Base-by-base conservation (phyloP, 2,113 vertebrate genomes). In the Forbesichthys agassizii region DNA sequence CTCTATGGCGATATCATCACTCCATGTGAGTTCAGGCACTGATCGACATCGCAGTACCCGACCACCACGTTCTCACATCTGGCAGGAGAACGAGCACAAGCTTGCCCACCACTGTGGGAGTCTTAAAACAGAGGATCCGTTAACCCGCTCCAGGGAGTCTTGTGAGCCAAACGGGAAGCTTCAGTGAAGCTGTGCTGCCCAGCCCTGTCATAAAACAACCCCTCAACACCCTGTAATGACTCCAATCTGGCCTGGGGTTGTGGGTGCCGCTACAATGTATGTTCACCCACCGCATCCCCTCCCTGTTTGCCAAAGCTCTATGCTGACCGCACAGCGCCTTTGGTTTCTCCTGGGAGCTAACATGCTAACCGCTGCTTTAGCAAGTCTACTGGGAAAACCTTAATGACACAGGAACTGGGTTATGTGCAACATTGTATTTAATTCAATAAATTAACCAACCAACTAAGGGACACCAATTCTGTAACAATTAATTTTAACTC, bases 191-290 rank as follows among this genome's bases (percentile, higher is more conserved):
- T 77, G 62, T 49, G 36, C 73, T 42, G 75, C 77, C 36, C 75
- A 74, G 77, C 64, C 74, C 83, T 80, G 74, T 81, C 83, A 89
- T 89, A 88, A 91, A 90, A 82, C 74, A 75, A 77, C 64, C 79
- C 87, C 77, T 85, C 86, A 84, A 83, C 83, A 77, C 83, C 78
- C 67, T 18, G 68, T 88, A 90, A 90, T 88, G 79, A 88, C 75
- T 88, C 75, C 88, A 89, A 77, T 82, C 68, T 86, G 86, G 77
- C 82, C 74, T 49, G 3, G 54, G 71, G 75, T 79, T 88, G 81
- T 77, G 87, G 85, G 80, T 89, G 81, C 79, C 68, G 71, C 73
- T 73, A 67, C 76, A 76, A 74, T 78, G 77, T 75, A 68, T 75
- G 71, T 86, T 42, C 74, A 83, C 73, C 77, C 65, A 66, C 81